A percentile compares a stretch with the other conserved stretches of the same genome.
These are phyloP conservation scores for Sitobion miscanthi DNA, from an alignment of 1,140 invertebrate species.

Conservation along the genomic window DNA sequence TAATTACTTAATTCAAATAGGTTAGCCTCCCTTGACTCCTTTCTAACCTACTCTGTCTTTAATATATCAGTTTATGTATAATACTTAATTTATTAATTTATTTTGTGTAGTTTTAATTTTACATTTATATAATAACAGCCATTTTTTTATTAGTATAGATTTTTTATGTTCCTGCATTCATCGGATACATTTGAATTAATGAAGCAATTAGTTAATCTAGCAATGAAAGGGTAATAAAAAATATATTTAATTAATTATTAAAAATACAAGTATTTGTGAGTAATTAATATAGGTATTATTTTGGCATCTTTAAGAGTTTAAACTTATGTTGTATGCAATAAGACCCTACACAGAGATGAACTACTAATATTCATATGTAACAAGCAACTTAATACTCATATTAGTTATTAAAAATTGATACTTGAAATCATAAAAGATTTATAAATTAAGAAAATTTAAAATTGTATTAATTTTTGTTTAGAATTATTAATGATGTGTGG, in stretches of 20 bases:
- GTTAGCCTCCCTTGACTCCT: too few species aligned
- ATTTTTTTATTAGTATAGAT: constrained; percentile 73
- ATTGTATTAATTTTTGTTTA: constrained; percentile 60
- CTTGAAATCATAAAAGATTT: neutral
- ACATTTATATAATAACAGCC: neutral
- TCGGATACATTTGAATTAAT: constrained; percentile 88
- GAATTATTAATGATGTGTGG: constrained; percentile 81
- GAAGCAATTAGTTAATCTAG: constrained; percentile 95
- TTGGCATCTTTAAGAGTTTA: too few species aligned
- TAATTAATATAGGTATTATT: neutral
- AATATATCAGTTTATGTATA: neutral
- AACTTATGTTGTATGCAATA: neutral
- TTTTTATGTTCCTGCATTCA: constrained; percentile 89
- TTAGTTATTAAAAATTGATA: neutral
- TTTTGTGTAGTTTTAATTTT: neutral
- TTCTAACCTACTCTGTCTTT: neutral
- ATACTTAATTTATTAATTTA: neutral
- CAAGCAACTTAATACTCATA: neutral
- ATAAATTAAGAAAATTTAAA: neutral
- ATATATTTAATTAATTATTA: neutral
- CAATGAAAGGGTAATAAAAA: constrained; percentile 86
- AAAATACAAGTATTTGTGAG: neutral
- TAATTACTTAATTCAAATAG: neutral
- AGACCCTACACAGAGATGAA: neutral
- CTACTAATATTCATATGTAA: neutral